Percentiles rank a stretch among this genome's conserved stretches.
Evolutionary conservation across 1,140 invertebrate species (phyloP).

Genomic region (Tetramorium simillimum): DNA sequence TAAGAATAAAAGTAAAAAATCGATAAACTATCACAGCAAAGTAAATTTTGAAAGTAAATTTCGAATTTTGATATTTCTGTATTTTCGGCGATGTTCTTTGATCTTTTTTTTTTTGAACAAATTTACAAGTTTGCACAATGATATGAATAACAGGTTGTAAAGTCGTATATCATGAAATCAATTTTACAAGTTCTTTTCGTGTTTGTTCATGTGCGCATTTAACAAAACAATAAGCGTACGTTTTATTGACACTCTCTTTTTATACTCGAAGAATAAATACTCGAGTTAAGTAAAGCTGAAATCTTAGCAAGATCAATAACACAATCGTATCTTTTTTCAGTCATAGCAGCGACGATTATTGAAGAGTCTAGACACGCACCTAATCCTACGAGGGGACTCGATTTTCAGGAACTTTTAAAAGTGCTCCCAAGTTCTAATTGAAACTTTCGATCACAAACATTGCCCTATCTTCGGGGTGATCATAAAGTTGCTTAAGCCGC

Average conservation of each 20-base stretch:
- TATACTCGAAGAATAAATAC: background rate
- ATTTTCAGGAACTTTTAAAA: slow-evolving; percentile 59
- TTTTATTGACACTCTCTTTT: background rate
- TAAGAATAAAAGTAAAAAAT: background rate
- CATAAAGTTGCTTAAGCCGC: slow-evolving; percentile 65
- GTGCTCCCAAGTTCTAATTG: slow-evolving; percentile 63
- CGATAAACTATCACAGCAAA: background rate
- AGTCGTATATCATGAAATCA: slow-evolving; percentile 1
- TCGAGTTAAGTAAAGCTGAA: background rate
- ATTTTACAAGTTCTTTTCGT: background rate
- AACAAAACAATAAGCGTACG: background rate
- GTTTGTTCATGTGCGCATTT: background rate
- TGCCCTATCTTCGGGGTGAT: slow-evolving; percentile 57
- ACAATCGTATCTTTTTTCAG: background rate
- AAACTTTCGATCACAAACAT: slow-evolving; percentile 66
- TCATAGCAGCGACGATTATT: slow-evolving; percentile 35
- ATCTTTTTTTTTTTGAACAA: background rate
- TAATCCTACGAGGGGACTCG: slow-evolving; percentile 58
- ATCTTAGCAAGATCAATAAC: slow-evolving; percentile 11
- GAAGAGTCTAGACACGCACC: slow-evolving; percentile 48
- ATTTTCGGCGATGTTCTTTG: background rate
- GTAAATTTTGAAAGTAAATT: background rate
- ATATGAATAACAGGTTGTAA: background rate
- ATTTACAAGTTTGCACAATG: background rate
- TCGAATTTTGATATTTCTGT: slow-evolving; percentile 1